Base-by-base conservation (phyloP, 2,888 invertebrate genomes). In the Andrena chrysosceles region DNA sequence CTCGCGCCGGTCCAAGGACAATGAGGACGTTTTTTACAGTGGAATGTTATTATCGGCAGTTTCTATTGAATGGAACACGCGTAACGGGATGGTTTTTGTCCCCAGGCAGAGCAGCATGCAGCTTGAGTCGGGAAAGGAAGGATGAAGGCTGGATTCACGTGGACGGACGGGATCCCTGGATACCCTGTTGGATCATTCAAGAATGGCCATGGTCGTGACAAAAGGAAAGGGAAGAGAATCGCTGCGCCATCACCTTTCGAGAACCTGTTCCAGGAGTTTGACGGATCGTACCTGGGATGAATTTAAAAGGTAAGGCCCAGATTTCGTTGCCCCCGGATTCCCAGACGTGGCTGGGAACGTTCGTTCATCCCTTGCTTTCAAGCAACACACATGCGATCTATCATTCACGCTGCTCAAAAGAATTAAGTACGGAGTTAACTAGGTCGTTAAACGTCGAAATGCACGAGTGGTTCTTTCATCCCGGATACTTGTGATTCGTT, bases 141-240 rank as follows among this genome's bases (percentile, higher is more conserved):
- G 2, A 23, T 7, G 20, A 20, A 56, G 35, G 48, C 42, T 59
- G 60, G 2, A 66, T 2, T 8, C 26, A n/a, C 1, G 7, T 10
- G 20, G 13, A 48, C 26, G 16, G 26, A 33, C 33, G 33, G 2
- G 62, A 71, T 52, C 31, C 62, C 31, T 42, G 31, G 29, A 56
- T 31, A 16, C 20, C 35, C 70, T 54, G 1, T 10, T 23, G 52
- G 8, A 64, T 54, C 49, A 60, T 66, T 66, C 54, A 59, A 31
- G 10, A 20, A 20, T n/a, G 52, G n/a, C 29, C 33, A 7, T 2
- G 60, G 16, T 5, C 29, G n/a, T 10, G 42, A 74, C 60, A 72
- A 85, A 68, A 60, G 56, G 62, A 16, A 48, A 3, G 29, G 33
- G 42, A 60, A 66, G 66, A 35, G 35, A 42, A 13, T 13, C n/a